Percentiles rank a stretch among this genome's conserved stretches.
phyloP scores from a whole-genome alignment of 2,113 vertebrate species.

The Spermophilus dauricus region DNA sequence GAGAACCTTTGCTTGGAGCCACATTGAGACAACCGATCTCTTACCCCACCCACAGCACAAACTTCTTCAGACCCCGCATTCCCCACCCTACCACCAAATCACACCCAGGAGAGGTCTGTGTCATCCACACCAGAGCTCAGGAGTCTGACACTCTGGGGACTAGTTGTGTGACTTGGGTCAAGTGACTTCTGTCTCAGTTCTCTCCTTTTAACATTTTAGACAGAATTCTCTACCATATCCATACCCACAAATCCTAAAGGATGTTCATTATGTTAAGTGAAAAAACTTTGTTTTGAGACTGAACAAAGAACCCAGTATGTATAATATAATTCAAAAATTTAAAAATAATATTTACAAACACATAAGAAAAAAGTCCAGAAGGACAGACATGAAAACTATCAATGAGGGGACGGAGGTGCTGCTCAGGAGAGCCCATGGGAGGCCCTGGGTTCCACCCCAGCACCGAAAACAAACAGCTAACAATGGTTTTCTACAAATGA shows the following conservation, averaged over 20 bases:
- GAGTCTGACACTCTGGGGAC: not conserved
- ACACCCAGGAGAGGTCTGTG: not conserved
- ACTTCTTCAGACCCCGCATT: not conserved
- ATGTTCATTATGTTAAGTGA: not conserved
- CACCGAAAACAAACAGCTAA: no score
- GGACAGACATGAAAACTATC: not conserved
- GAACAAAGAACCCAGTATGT: not conserved
- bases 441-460: not conserved
- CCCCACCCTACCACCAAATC: not conserved
- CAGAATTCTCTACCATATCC: not conserved
- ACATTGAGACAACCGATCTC: not conserved
- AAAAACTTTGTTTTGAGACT: not conserved
- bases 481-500: not conserved
- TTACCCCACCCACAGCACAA: not conserved
- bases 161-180: not conserved
- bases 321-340: not conserved
- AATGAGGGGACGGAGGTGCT: not conserved
- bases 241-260: not conserved
- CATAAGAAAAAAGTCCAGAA: not conserved
- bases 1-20: not conserved
- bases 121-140: not conserved
- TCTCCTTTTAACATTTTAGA: not conserved
- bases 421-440: not conserved
- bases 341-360: constrained; percentile 1
- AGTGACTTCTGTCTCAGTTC: not conserved